Percentiles rank a stretch among this genome's conserved stretches.
These are phyloP conservation scores for Nyctalus aviator DNA, from an alignment of 2,797 vertebrate genomes.

Conservation along the genomic window DNA sequence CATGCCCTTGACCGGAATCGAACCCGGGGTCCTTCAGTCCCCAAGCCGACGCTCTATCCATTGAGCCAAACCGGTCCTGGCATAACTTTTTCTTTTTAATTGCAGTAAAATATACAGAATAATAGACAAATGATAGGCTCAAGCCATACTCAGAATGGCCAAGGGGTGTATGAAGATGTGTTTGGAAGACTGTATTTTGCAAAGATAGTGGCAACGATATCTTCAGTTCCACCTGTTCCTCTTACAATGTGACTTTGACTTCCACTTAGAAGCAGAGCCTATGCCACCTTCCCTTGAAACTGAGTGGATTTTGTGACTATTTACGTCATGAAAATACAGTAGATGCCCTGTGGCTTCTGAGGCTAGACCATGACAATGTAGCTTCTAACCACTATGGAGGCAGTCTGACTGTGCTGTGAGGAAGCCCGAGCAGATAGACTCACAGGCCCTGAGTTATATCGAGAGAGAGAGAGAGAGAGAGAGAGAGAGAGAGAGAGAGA, in stretches of 20 bases:
- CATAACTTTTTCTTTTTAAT: neutral
- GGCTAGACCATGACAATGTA: neutral
- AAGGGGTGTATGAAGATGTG: neutral
- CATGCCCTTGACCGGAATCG: too few relatives aligned
- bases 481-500: neutral
- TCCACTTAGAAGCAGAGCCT: neutral
- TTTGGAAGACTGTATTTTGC: slow-evolving; percentile 17
- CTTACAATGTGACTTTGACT: neutral
- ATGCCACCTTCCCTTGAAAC: slow-evolving; percentile 14
- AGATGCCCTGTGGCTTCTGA: slow-evolving; percentile 10
- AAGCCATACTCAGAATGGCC: neutral
- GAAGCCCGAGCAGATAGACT: neutral
- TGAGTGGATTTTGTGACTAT: slow-evolving; percentile 6
- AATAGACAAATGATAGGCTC: slow-evolving; percentile 4
- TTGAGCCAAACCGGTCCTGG: too few relatives aligned
- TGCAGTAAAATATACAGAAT: neutral
- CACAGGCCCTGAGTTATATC: neutral
- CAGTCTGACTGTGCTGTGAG: neutral
- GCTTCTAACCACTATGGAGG: neutral
- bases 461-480: neutral
- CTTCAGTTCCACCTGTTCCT: neutral
- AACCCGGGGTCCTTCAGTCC: too few relatives aligned
- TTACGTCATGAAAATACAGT: neutral
- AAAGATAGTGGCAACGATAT: slow-evolving; percentile 55
- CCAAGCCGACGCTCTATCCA: too few relatives aligned